Evolutionary conservation across 2,888 invertebrate species (phyloP), one percentile per base, ranked within the genome.

Genomic region (Chalcosyrphus nemorum): DNA sequence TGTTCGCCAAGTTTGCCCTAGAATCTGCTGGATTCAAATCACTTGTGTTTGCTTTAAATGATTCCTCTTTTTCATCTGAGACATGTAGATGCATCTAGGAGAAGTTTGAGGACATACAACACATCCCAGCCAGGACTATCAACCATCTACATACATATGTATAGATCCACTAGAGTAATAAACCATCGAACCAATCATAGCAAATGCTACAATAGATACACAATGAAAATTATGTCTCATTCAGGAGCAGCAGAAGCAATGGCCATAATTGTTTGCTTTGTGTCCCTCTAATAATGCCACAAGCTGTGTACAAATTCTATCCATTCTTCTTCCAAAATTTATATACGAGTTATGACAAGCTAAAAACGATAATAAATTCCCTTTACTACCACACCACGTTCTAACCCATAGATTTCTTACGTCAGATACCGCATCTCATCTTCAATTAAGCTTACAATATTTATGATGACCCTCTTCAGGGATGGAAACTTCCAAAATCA

Each of bases 401-500:
- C 3, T 27, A 24, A 27, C 59, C 43, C 19, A 43, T 29, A 43
- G 56, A 43, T 56, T 45, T 11, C 43, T 9, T 32, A 24, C 7
- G 13, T 11, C 68, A 15, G 43, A 56, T 56, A n/a, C 19, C 17
- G n/a, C n/a, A 29, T 3, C 17, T 54, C 66, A 35, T 50, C 47
- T 45, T 27, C 24, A 70, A 70, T 70, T 38, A 57, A 70, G 56
- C 15, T 24, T 47, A 24, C 15, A 47, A 35, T 57, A 47, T 57
- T 70, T 35, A 70, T 45, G 19, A 41, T 61, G 15, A 41, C 59
- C 47, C 66, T 41, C 43, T 47, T 17, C 11, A 6, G 15, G n/a
- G n/a, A n/a, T n/a, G n/a, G 6, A 35, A 57, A 27, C 38, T 57
- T 32, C 3, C 29, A 61, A 61, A 61, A 72, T 72, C 50, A 61